These are phyloP conservation scores for Pterocles burchelli DNA, from an alignment of 2,113 vertebrate species.

Conservation along the genomic window DNA sequence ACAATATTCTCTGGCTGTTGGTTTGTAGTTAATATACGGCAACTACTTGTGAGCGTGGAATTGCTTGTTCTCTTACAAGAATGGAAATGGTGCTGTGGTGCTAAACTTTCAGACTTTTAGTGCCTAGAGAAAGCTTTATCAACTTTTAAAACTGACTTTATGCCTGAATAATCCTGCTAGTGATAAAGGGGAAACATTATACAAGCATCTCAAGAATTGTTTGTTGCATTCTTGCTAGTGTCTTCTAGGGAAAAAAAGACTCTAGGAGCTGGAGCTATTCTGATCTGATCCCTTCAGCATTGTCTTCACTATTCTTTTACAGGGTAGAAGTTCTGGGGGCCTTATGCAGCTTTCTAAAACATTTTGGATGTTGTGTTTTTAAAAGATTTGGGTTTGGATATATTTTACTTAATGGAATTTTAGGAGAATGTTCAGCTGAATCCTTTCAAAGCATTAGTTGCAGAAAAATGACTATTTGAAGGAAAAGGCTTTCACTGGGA, in stretches of 20 bases:
- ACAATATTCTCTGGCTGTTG: not conserved
- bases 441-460: not conserved
- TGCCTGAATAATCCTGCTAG: not conserved
- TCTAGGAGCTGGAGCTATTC: not conserved
- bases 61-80: not conserved
- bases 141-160: not conserved
- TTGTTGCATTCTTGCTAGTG: not conserved
- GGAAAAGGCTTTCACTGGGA: not conserved
- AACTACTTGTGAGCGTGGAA: not conserved
- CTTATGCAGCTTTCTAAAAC: not conserved
- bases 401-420: not conserved
- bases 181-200: not conserved
- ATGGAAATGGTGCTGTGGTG: not conserved
- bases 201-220: not conserved
- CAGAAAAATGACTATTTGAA: not conserved
- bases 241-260: not conserved
- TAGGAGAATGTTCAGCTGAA: not conserved
- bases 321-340: not conserved
- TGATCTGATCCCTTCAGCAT: not conserved
- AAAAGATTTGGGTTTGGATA: not conserved
- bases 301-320: not conserved
- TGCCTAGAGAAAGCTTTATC: not conserved
- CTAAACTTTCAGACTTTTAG: not conserved
- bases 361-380: not conserved
- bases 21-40: not conserved